Base-by-base conservation (phyloP, 2,113 vertebrate genomes). In the Dendropsophus ebraccatus region DNA sequence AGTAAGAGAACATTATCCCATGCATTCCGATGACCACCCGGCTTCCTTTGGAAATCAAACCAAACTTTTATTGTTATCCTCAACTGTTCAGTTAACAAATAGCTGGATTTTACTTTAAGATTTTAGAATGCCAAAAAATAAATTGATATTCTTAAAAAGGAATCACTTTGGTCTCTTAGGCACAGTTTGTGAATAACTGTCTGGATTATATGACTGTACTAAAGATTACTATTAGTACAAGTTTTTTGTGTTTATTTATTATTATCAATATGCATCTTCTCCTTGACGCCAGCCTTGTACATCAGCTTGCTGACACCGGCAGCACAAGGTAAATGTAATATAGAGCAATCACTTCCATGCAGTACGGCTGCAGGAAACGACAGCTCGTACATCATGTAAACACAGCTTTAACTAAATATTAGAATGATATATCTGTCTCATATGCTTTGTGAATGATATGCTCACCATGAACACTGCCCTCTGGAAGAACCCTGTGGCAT, bases 381-480 rank as follows among this genome's bases (percentile, higher is more conserved):
- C 81, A 84, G 70, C 8, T 16, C 21, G 70, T 74, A 60, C 69
- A 74, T 30, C 35, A 74, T 74, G 52, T 47, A 84, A 60, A 23
- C 52, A 75, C 25, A 83, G 12, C 21, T 70, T 83, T 37, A 67
- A 70, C 62, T 72, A 82, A 82, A 83, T 58, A 83, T 74, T 56
- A 74, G 69, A 45, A 56, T 58, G 50, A 74, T 73, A 54, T 79
- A 56, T 69, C 23, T 56, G 85, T 45, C 47, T 47, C 47, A 28
- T 6, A 14, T 86, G 90, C 60, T 4, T 67, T 91, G 50, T 88
- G 86, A 89, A 87, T 85, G 74, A 81, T 89, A 88, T 90, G 70
- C 93, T 11, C 94, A 99, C 98, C 96, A 93, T 96, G 89, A 96
- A 95, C 75, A 95, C 93, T 35, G 97, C 95, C 90, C 88, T 95